Conservation (phyloP, 2,797 vertebrate genomes). For the Tamandua tetradactyla region DNA sequence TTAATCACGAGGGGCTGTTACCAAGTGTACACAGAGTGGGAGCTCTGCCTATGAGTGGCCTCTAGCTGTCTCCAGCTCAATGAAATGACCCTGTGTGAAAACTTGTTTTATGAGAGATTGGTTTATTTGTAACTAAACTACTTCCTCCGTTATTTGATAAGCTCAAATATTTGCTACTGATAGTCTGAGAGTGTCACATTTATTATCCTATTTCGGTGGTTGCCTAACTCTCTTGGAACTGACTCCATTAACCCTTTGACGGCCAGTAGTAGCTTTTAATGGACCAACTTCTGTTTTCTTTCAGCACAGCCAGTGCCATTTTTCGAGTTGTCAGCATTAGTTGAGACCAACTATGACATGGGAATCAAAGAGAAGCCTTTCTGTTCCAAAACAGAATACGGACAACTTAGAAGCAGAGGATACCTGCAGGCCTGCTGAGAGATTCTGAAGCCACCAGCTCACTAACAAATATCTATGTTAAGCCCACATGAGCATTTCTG, state of each 20-base stretch:
- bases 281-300: constrained; percentile 19
- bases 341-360: background rate
- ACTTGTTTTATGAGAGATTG: constrained; percentile 89
- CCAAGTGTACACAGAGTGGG: constrained; percentile 80
- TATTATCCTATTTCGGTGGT: constrained; percentile 86
- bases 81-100: constrained; percentile 87
- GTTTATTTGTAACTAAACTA: constrained; percentile 91
- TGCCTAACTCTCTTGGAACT: constrained; percentile 82
- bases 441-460: background rate
- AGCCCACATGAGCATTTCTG: background rate
- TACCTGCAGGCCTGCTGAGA: background rate
- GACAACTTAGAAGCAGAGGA: background rate
- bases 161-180: constrained; percentile 91
- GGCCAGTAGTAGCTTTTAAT: constrained; percentile 2
- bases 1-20: constrained; percentile 85
- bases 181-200: constrained; percentile 89
- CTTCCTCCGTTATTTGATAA: constrained; percentile 91
- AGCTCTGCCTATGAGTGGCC: constrained; percentile 84
- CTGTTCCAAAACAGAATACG: background rate
- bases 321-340: background rate
- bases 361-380: background rate
- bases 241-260: constrained; percentile 83
- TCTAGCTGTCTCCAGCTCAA: constrained; percentile 87
- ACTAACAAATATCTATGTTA: background rate
- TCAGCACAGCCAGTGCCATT: background rate